A percentile compares a stretch with the other conserved stretches of the same genome.
These are phyloP conservation scores for Nephrotoma guestfalica DNA, from an alignment of 2,888 invertebrate genomes.

Conservation along the genomic window DNA sequence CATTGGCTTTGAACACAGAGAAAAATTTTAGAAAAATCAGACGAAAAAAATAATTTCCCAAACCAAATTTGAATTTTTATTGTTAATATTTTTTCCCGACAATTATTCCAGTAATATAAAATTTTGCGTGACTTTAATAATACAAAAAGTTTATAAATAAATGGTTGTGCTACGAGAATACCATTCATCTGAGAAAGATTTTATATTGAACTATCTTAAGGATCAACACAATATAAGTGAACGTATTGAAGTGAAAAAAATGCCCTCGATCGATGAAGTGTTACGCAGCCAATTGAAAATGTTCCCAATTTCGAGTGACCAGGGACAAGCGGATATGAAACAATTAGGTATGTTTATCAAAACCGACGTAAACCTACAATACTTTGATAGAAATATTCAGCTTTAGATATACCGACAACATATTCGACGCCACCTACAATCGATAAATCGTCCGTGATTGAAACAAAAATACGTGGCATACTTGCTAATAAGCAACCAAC, in stretches of 20 bases:
- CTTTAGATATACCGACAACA: not conserved
- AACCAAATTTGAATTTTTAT: not conserved
- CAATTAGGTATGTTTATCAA: not conserved
- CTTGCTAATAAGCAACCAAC: not conserved
- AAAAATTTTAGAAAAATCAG: not conserved
- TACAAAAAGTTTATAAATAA: not conserved
- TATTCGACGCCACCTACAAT: not conserved
- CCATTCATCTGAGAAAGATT: not conserved
- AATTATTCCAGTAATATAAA: not conserved
- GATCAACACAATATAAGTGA: not conserved
- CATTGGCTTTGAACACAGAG: not conserved
- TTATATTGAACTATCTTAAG: not conserved
- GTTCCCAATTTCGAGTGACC: not conserved
- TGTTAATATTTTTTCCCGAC: not conserved
- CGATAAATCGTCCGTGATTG: not conserved
- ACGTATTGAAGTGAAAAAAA: not conserved
- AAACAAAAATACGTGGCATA: not conserved
- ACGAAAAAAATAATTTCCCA: not conserved
- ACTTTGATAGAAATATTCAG: not conserved
- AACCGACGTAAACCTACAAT: not conserved
- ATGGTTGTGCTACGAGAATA: not conserved
- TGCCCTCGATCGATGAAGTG: not conserved
- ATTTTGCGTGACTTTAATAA: not conserved
- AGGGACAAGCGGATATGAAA: not conserved
- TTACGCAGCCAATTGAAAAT: not conserved